phyloP scores from a whole-genome alignment of 2,113 vertebrate genomes.

The Limanda limanda region DNA sequence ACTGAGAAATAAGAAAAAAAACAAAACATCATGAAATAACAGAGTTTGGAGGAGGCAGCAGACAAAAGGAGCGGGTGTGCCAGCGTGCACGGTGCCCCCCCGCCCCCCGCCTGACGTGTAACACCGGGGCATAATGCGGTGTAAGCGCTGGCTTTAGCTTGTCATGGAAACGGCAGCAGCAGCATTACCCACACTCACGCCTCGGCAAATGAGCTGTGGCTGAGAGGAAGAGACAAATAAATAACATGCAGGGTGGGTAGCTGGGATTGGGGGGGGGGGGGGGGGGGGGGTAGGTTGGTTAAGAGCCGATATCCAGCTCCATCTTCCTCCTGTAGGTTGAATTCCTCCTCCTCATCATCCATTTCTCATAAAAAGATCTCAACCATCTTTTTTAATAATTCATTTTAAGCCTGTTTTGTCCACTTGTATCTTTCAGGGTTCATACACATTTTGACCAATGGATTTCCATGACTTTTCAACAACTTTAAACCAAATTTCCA shows the following conservation, averaged over 20 bases:
- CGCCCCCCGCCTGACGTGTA: conserved; percentile 55
- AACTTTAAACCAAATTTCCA: too few relatives aligned
- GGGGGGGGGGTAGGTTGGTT: neutral
- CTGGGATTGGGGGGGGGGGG: conserved; percentile 2
- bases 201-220: conserved; percentile 79
- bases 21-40: conserved; percentile 35
- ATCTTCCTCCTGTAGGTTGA: too few relatives aligned
- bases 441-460: too few relatives aligned
- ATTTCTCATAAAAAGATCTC: too few relatives aligned
- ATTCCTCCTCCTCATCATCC: too few relatives aligned
- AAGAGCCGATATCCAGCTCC: neutral
- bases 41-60: conserved; percentile 56
- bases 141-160: conserved; percentile 78
- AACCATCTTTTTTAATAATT: too few relatives aligned
- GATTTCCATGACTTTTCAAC: too few relatives aligned
- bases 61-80: conserved; percentile 56
- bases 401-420: too few relatives aligned
- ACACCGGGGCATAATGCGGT: conserved; percentile 68
- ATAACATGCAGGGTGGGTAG: conserved; percentile 28
- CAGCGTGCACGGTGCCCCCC: conserved; percentile 56
- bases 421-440: too few relatives aligned
- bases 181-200: conserved; percentile 76
- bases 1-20: conserved; percentile 12
- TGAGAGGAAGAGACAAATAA: conserved; percentile 1
- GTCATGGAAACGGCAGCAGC: conserved; percentile 69